Evolutionary conservation across 1,140 invertebrate species (phyloP).

Genomic region (Pteromalus puparum): DNA sequence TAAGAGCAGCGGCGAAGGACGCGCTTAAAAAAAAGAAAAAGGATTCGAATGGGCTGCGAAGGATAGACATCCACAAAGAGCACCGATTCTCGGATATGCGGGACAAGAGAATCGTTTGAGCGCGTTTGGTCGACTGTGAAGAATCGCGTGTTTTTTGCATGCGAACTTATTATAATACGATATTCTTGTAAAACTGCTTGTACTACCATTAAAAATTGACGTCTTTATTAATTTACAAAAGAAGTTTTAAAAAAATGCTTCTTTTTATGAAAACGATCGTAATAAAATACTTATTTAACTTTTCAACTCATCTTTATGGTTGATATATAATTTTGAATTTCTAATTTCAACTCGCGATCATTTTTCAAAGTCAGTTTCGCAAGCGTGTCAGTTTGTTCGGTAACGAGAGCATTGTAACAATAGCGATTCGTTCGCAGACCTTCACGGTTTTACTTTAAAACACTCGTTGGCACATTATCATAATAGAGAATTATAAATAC

Average conservation of each 20-base stretch:
- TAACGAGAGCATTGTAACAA: background rate
- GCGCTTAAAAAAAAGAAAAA: background rate
- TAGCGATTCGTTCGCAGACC: background rate
- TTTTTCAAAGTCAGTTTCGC: background rate
- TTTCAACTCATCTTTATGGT: no score
- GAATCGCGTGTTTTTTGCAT: background rate
- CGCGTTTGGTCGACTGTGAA: no score
- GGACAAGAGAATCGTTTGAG: background rate
- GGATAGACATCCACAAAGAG: background rate
- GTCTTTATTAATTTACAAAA: no score
- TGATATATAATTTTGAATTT: background rate
- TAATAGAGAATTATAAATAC: background rate
- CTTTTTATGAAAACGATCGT: no score
- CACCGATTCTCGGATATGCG: background rate
- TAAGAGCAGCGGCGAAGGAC: background rate
- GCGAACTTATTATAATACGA: background rate
- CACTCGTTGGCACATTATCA: background rate
- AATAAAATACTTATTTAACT: no score
- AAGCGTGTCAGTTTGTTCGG: background rate
- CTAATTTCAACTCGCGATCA: background rate
- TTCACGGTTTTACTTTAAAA: background rate
- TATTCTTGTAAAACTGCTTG: no score
- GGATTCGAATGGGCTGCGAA: background rate
- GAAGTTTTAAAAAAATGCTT: no score
- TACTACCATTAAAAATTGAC: background rate